Conservation (phyloP, 2,113 vertebrate species). For the Saccopteryx bilineata region DNA sequence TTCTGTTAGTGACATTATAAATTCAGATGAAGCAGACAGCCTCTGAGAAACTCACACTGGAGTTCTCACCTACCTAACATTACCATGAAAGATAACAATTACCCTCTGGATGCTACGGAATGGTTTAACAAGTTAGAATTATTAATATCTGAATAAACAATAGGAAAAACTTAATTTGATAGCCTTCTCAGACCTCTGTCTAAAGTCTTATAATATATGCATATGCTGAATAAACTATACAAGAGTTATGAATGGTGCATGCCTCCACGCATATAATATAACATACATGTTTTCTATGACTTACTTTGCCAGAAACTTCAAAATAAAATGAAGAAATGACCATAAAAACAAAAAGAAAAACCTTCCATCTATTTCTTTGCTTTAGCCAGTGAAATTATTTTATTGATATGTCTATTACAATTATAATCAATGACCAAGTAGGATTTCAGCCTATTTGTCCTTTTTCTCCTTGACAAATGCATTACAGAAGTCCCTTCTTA, state of each 20-base stretch:
- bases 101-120: neutral
- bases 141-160: neutral
- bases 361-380: neutral
- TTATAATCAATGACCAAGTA: neutral
- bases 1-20: conserved; percentile 36
- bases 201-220: neutral
- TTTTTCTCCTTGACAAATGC: neutral
- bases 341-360: conserved; percentile 22
- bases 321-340: neutral
- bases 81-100: conserved; percentile 57
- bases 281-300: neutral
- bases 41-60: neutral
- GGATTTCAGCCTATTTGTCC: neutral
- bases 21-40: neutral
- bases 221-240: neutral
- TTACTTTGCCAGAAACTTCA: conserved; percentile 12
- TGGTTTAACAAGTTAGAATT: neutral
- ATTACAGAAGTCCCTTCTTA: neutral
- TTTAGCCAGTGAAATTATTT: neutral
- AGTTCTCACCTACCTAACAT: conserved; percentile 54
- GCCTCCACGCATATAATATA: neutral
- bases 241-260: neutral
- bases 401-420: neutral
- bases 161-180: neutral
- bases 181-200: neutral